Conservation (phyloP, 35 echinoderm and acorn worm species). For the Apostichopus californicus region DNA sequence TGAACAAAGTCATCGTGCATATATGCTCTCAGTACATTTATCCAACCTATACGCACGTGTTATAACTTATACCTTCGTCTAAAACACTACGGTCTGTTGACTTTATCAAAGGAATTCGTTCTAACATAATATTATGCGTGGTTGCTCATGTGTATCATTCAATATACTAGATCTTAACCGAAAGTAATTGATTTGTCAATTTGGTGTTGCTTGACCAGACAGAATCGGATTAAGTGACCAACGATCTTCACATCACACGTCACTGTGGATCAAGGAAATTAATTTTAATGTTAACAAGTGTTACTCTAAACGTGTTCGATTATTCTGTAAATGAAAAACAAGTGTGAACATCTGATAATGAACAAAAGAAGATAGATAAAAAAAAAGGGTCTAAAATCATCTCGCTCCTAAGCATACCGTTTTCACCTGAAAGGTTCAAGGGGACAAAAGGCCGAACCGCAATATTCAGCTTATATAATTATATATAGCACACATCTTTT, state of each 20-base stretch:
- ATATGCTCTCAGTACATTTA: too few relatives aligned
- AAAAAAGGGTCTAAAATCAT: background rate
- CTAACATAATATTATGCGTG: background rate
- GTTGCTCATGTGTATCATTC: background rate
- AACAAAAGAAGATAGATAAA: background rate
- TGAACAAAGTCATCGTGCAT: too few relatives aligned
- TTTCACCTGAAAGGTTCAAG: too few relatives aligned
- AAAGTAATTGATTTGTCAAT: background rate
- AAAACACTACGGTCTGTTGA: too few relatives aligned
- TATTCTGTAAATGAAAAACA: too few relatives aligned
- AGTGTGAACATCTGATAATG: background rate
- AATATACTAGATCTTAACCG: background rate
- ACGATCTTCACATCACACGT: background rate
- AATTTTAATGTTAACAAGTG: background rate
- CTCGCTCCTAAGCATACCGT: background rate
- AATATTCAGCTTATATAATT: too few relatives aligned
- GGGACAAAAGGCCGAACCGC: too few relatives aligned
- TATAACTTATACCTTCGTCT: too few relatives aligned
- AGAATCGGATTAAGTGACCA: background rate
- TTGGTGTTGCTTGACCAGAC: background rate
- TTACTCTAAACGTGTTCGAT: background rate
- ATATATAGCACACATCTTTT: too few relatives aligned
- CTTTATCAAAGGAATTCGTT: background rate
- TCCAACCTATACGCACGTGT: too few relatives aligned
- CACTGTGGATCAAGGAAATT: background rate